Base-by-base conservation (phyloP, 2,113 vertebrate genomes). In the Dinomys branickii region DNA sequence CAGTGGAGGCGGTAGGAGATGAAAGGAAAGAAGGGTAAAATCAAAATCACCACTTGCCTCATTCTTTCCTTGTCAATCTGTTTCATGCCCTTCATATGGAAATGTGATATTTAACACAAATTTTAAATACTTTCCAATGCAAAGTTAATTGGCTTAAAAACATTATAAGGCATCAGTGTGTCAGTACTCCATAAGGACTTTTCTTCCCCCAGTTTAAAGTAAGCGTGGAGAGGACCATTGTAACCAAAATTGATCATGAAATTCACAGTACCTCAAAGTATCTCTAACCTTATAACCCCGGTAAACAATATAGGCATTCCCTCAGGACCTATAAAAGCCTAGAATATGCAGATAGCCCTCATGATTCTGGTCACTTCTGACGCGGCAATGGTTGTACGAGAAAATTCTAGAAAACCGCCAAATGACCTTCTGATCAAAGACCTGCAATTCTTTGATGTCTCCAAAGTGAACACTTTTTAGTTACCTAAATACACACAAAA, bases 391-490 rank as follows among this genome's bases (percentile, higher is more conserved):
- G 12, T 95, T 96, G 96, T 91, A 41, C 90, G 56, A 90, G 56
- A 83, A 95, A 94, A 95, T 97, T 98, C 85, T 92, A 92, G n/a
- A 82, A 82, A 96, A 96, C 75, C 75, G 75, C 33, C 33, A 92
- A 96, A 41, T 94, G 78, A 88, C 0, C 71, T 94, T 95, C 52
- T 78, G 59, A 96, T 97, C 63, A 94, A 97, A 97, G 85, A 94
- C 91, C 71, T 95, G 14, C 54, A 95, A 96, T 95, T 83, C 88
- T 96, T 93, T 94, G 65, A 96, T 93, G 67, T 88, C 35, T 41
- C 71, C 73, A 67, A 90, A 94, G 61, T 84, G n/a, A 95, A 90
- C 90, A n/a, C 1, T 61, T 95, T 85, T 95, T 54, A 93, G 94
- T 88, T 84, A 83, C 92, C 95, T 94, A 95, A 83, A 89, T 24